Conservation (phyloP, 1,140 invertebrate genomes). For the Leptinotarsa lineolata region DNA sequence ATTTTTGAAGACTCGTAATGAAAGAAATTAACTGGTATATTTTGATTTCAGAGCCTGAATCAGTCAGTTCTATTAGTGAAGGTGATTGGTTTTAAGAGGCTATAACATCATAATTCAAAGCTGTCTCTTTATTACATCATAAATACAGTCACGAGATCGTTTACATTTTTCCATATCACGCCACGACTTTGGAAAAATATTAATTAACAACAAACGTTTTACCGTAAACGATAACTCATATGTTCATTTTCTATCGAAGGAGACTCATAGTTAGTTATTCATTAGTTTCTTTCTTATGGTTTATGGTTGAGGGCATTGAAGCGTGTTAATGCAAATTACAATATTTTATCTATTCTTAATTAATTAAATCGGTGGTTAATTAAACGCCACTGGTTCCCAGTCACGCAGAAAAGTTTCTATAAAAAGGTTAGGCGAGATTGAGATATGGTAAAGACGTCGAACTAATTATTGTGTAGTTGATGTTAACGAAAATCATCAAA, state of each 20-base stretch:
- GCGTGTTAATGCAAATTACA: slow-evolving; percentile 1
- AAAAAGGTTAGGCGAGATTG: too few relatives aligned
- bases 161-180: not conserved
- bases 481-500: too few relatives aligned
- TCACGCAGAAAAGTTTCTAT: not conserved
- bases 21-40: too few relatives aligned
- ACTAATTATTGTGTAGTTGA: too few relatives aligned
- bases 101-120: not conserved
- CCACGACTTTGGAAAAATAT: slow-evolving; percentile 3
- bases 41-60: too few relatives aligned
- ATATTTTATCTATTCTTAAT: not conserved
- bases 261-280: not conserved
- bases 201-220: not conserved
- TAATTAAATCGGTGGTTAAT: not conserved
- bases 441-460: too few relatives aligned
- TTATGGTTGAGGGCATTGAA: not conserved
- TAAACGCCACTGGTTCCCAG: not conserved
- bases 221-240: not conserved
- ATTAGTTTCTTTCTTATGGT: not conserved
- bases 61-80: not conserved
- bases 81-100: not conserved
- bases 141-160: not conserved
- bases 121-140: not conserved
- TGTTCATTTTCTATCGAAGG: not conserved
- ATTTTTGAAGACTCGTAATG: too few relatives aligned